Conservation (phyloP, 64 coral and sea anemone genomes). For the Actinia tenebrosa region DNA sequence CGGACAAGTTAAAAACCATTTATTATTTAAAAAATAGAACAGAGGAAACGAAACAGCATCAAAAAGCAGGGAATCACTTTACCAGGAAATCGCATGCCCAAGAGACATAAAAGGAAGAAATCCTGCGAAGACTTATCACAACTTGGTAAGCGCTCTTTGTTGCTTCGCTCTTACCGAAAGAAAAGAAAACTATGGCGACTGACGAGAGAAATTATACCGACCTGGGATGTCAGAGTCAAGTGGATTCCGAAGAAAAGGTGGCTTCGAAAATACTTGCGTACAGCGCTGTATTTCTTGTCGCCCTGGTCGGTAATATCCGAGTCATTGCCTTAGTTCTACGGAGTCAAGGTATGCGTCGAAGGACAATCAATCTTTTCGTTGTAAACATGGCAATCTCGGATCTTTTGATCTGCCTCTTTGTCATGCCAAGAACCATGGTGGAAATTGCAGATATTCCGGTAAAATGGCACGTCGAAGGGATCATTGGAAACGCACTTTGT, state of each 20-base stretch:
- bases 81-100: neutral
- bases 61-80: neutral
- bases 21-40: neutral
- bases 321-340: slow-evolving; percentile 16
- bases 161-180: neutral
- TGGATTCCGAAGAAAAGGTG: neutral
- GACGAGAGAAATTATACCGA: neutral
- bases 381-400: slow-evolving; percentile 30
- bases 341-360: slow-evolving; percentile 6
- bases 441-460: neutral
- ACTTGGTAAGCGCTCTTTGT: neutral
- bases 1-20: slow-evolving; percentile 5
- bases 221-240: neutral
- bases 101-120: neutral
- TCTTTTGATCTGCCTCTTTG: slow-evolving; percentile 18
- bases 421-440: neutral
- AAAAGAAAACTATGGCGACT: neutral
- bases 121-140: neutral
- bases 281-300: slow-evolving; percentile 2
- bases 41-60: neutral
- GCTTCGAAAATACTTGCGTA: slow-evolving; percentile 8
- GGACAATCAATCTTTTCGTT: slow-evolving; percentile 21
- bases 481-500: neutral
- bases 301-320: slow-evolving; percentile 14
- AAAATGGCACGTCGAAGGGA: slow-evolving; percentile 2